Evolutionary conservation across 2,797 vertebrate genomes (phyloP).

Genomic region (Poecilia velifera): DNA sequence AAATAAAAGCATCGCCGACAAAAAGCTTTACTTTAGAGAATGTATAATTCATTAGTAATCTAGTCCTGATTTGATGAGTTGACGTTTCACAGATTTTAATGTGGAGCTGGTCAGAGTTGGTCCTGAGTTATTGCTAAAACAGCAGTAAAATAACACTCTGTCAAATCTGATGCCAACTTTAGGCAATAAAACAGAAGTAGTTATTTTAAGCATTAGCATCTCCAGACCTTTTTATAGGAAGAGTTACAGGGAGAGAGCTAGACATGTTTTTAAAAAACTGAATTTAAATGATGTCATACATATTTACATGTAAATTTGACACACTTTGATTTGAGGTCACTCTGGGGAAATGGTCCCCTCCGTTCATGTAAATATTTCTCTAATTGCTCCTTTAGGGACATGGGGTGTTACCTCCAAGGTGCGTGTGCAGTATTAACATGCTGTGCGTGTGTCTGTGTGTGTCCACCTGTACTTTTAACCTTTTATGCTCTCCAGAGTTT

Average conservation of each 20-base stretch:
- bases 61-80: background rate
- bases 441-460: background rate
- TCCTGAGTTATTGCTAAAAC: background rate
- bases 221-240: background rate
- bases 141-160: background rate
- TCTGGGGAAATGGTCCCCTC: constrained; percentile 41
- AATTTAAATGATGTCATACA: background rate
- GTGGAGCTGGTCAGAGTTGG: background rate
- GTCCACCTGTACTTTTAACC: constrained; percentile 7
- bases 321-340: constrained; percentile 11
- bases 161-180: background rate
- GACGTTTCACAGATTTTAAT: background rate
- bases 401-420: constrained; percentile 21
- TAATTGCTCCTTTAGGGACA: constrained; percentile 51
- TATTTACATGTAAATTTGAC: background rate
- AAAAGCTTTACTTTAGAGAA: background rate
- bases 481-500: constrained; percentile 14
- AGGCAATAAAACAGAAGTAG: background rate
- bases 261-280: background rate
- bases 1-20: background rate
- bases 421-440: background rate
- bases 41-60: background rate
- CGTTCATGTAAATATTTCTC: constrained; percentile 45
- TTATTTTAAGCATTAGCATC: background rate
- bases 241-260: background rate